These are phyloP conservation scores for Chrysocyon brachyurus DNA, from an alignment of 2,797 vertebrate species.

Conservation along the genomic window DNA sequence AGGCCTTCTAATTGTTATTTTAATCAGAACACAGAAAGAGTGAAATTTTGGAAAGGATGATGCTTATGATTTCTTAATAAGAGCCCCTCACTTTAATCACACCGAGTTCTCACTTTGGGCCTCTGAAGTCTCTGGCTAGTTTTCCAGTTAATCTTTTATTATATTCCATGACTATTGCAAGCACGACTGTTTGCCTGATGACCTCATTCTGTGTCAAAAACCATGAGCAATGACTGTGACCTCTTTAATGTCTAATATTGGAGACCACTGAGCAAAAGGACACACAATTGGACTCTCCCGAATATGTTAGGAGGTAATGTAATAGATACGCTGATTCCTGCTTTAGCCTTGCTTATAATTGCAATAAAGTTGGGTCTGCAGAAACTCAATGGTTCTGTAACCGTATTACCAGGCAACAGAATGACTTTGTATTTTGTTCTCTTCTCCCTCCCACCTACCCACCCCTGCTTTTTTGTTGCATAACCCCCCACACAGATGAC, in stretches of 20 bases:
- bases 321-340: conserved; percentile 17
- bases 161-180: not conserved
- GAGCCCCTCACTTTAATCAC: not conserved
- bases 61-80: not conserved
- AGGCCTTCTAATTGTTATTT: conserved; percentile 4
- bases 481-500: conserved; percentile 44
- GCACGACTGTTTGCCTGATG: conserved; percentile 16
- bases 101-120: not conserved
- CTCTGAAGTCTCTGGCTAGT: not conserved
- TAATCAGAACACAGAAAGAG: conserved; percentile 21
- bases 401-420: conserved; percentile 58
- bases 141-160: conserved; percentile 54
- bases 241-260: conserved; percentile 17
- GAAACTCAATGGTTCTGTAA: conserved; percentile 34
- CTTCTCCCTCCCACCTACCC: conserved; percentile 50
- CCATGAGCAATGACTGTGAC: not conserved
- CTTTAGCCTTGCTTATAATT: not conserved
- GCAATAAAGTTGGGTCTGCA: conserved; percentile 22
- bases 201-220: conserved; percentile 47
- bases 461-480: conserved; percentile 64
- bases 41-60: conserved; percentile 30
- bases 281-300: not conserved
- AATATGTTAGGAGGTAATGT: conserved; percentile 48
- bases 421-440: conserved; percentile 56
- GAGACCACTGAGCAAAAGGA: conserved; percentile 44